Evolutionary conservation across 1,140 invertebrate species (phyloP).

Genomic region (Charaxes varanes): DNA sequence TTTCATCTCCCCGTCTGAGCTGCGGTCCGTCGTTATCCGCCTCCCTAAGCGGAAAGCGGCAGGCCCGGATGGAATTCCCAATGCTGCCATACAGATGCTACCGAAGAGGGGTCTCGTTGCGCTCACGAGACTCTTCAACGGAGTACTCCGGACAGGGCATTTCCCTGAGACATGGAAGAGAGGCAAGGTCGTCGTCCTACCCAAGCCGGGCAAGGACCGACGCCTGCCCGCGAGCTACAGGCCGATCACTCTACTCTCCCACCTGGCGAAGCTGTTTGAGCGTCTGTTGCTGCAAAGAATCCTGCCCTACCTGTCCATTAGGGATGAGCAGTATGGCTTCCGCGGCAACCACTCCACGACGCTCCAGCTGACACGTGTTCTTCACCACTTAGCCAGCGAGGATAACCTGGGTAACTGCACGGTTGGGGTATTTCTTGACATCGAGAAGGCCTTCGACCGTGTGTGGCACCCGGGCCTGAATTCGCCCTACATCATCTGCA

Average conservation of each 20-base stretch:
- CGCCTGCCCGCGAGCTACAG: not conserved
- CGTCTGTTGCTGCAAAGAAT: not conserved
- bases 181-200: not conserved
- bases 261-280: not conserved
- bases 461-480: not conserved
- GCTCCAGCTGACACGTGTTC: slow-evolving; percentile 9
- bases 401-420: too few relatives aligned
- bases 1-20: slow-evolving; percentile 8
- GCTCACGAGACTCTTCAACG: slow-evolving; percentile 2
- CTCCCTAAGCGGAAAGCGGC: slow-evolving; percentile 2
- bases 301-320: not conserved
- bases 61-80: too few relatives aligned
- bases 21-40: not conserved
- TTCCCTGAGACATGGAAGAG: slow-evolving; percentile 5
- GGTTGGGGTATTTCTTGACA: too few relatives aligned
- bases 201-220: slow-evolving; percentile 3
- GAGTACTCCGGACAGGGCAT: slow-evolving; percentile 5
- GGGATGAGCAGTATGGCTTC: slow-evolving; percentile 7
- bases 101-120: not conserved
- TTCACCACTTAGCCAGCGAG: slow-evolving; percentile 2
- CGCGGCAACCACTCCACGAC: slow-evolving; percentile 9
- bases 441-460: not conserved
- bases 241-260: slow-evolving; percentile 3
- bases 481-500: too few relatives aligned
- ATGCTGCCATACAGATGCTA: slow-evolving; percentile 1